Base-by-base conservation (phyloP, 2,113 vertebrate species). In the Eolophus roseicapilla region DNA sequence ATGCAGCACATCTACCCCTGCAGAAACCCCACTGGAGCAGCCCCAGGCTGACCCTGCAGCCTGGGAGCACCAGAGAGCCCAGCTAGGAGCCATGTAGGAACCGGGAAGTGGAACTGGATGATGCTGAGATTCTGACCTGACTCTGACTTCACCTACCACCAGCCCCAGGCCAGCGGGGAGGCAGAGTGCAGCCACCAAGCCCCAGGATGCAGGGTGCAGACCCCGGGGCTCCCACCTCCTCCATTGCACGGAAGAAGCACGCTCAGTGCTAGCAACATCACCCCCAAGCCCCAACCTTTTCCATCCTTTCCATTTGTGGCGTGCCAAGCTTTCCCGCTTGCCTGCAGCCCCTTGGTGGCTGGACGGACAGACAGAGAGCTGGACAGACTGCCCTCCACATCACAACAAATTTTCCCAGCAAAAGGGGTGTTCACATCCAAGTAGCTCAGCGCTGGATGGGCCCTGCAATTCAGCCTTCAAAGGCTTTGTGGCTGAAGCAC, bases 391-490 rank as follows among this genome's bases (percentile, higher is more conserved):
- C 50, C 52, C 37, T 68, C 62, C 39, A 47, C 18, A 20, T n/a
- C 88, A 82, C 88, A 64, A 74, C 55, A 17, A 50, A 67, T 68
- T 41, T 67, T 93, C 68, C 87, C 92, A 87, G 81, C 8, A 4
- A 6, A 93, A 76, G 53, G 62, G 64, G 28, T 11, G 7, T 77
- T 78, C 10, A 8, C 75, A 92, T 46, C 35, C 79, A 18, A 90
- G 68, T 6, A 27, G 80, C 74, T 88, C 87, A 74, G 78, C 1
- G 0, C 63, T 37, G 82, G 59, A 82, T 53, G 19, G 2, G 2
- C 87, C 52, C 92, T 78, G 90, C 90, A 84, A 35, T 64, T 68
- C 91, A 86, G 64, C 85, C 77, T 94, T 95, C 64, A 65, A 83
- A 94, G 82, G 84, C 57, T 88, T 83, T 73, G 92, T 37, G 92